A percentile compares a stretch with the other conserved stretches of the same genome.
Evolutionary conservation across 2,113 vertebrate genomes (phyloP).

Genomic region (Cichladusa arquata): DNA sequence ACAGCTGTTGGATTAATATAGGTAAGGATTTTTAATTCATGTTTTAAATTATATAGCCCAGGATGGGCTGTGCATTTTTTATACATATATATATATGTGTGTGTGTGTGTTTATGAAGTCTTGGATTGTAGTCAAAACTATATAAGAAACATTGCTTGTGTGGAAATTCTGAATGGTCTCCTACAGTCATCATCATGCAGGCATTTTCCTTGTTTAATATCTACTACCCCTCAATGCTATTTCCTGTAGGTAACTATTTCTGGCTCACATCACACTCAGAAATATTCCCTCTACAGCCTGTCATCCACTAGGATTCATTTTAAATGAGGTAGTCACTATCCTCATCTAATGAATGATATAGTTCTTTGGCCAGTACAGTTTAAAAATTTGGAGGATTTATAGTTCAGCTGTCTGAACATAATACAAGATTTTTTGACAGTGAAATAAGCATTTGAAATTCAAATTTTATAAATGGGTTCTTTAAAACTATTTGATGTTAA

Average conservation of each 20-base stretch:
- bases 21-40: background rate
- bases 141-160: background rate
- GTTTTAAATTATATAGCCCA: background rate
- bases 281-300: background rate
- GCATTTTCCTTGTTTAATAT: slow-evolving; percentile 1
- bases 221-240: background rate
- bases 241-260: slow-evolving; percentile 17
- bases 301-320: slow-evolving; percentile 3
- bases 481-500: slow-evolving; percentile 45
- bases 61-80: background rate
- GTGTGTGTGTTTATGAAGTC: background rate
- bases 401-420: slow-evolving; percentile 23
- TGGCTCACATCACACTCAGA: background rate
- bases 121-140: background rate
- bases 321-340: background rate
- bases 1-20: background rate
- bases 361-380: background rate
- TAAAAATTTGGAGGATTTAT: slow-evolving; percentile 36
- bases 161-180: background rate
- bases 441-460: slow-evolving; percentile 50
- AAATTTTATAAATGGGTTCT: slow-evolving; percentile 33
- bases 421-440: background rate
- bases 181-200: background rate
- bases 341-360: background rate
- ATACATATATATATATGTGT: background rate